A percentile compares a stretch with the other conserved stretches of the same genome.
phyloP scores from a whole-genome alignment of 2,797 vertebrate species.

The Acomys russatus region DNA sequence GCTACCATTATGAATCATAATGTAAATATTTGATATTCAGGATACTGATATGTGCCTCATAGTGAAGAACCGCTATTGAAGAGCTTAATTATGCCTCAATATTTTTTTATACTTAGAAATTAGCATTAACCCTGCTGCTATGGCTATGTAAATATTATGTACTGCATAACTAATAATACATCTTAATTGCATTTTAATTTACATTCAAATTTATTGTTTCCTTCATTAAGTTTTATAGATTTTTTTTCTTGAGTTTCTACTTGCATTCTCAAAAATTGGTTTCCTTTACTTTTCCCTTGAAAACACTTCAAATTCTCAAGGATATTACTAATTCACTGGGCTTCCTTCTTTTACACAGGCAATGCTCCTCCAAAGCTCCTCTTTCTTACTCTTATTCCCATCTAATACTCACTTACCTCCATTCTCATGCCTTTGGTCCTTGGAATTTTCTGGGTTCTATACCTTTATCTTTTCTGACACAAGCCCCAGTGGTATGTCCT shows the following conservation, averaged over 20 bases:
- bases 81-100: conserved; percentile 39
- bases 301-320: conserved; percentile 12
- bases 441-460: neutral
- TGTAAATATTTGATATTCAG: neutral
- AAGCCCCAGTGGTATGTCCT: neutral
- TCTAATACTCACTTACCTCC: neutral
- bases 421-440: neutral
- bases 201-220: neutral
- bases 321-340: neutral
- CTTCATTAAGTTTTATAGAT: neutral
- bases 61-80: neutral
- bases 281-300: neutral
- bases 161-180: neutral
- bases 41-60: too few species aligned
- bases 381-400: neutral
- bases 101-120: conserved; percentile 56
- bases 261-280: neutral
- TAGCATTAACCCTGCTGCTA: conserved; percentile 17
- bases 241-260: neutral
- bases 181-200: conserved; percentile 37
- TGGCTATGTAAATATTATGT: conserved; percentile 49
- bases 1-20: too few species aligned
- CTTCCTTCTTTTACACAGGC: neutral
- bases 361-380: rapidly evolving
- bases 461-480: neutral